phyloP scores from a whole-genome alignment of 2,797 vertebrate species.

The Lycodopsis pacificus region DNA sequence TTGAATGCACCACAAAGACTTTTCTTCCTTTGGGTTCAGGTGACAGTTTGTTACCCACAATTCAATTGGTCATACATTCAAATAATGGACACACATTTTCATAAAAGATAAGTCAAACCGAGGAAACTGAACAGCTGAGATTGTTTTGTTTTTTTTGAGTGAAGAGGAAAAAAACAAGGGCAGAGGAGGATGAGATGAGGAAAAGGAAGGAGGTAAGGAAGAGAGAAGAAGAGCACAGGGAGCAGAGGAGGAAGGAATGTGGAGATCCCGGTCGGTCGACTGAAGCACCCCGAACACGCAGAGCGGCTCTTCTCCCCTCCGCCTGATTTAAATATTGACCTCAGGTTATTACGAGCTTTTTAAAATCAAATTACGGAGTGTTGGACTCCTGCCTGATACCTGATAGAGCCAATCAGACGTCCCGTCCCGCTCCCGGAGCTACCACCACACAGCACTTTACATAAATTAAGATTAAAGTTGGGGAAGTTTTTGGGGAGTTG shows the following conservation, averaged over 20 bases:
- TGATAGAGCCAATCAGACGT: slow-evolving; percentile 71
- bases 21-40: not conserved
- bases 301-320: slow-evolving; percentile 52
- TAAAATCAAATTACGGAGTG: slow-evolving; percentile 81
- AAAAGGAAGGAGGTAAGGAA: not conserved
- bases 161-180: not conserved
- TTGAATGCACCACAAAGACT: no score
- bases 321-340: slow-evolving; percentile 78
- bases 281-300: slow-evolving; percentile 73
- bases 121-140: not conserved
- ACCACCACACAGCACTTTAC: slow-evolving; percentile 70
- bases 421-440: slow-evolving; percentile 63
- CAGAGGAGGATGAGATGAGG: not conserved
- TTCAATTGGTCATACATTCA: not conserved
- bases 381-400: slow-evolving; percentile 76
- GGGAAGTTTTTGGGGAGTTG: slow-evolving; percentile 57
- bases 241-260: not conserved
- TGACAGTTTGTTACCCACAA: not conserved
- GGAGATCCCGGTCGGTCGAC: slow-evolving; percentile 30
- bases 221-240: not conserved
- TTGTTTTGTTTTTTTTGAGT: not conserved
- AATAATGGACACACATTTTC: no score
- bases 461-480: slow-evolving; percentile 80
- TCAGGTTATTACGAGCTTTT: slow-evolving; percentile 77
- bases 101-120: not conserved